Percentiles rank a stretch among this genome's conserved stretches.
These are phyloP conservation scores for Himalopsyche kuldschensis DNA, from an alignment of 2,888 invertebrate species.

Conservation along the genomic window DNA sequence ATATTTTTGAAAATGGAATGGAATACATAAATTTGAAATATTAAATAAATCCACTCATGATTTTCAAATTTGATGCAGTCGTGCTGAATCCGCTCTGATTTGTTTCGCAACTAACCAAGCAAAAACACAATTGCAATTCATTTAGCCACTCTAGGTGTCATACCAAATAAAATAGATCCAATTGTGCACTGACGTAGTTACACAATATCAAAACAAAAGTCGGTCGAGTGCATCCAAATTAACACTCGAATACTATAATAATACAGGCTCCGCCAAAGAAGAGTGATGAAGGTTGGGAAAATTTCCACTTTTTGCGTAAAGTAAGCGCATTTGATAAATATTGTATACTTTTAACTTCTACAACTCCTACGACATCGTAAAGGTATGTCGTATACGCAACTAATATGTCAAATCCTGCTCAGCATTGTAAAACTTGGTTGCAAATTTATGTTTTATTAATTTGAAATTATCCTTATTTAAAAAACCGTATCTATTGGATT, in stretches of 20 bases:
- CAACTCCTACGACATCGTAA: no score
- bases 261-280: background rate
- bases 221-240: background rate
- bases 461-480: no score
- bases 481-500: no score
- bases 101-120: background rate
- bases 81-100: background rate
- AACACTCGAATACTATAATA: background rate
- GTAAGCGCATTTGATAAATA: no score
- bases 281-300: background rate
- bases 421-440: no score
- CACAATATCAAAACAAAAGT: background rate
- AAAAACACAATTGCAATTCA: background rate
- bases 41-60: background rate
- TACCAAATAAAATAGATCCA: background rate
- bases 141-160: background rate
- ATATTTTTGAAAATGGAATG: no score
- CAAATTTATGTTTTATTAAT: no score
- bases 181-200: background rate
- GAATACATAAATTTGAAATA: no score
- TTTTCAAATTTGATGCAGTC: background rate
- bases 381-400: no score
- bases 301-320: no score
- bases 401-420: no score
- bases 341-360: no score